These are phyloP conservation scores for Leguminivora glycinivorella DNA, from an alignment of 1,140 invertebrate genomes.

Conservation along the genomic window DNA sequence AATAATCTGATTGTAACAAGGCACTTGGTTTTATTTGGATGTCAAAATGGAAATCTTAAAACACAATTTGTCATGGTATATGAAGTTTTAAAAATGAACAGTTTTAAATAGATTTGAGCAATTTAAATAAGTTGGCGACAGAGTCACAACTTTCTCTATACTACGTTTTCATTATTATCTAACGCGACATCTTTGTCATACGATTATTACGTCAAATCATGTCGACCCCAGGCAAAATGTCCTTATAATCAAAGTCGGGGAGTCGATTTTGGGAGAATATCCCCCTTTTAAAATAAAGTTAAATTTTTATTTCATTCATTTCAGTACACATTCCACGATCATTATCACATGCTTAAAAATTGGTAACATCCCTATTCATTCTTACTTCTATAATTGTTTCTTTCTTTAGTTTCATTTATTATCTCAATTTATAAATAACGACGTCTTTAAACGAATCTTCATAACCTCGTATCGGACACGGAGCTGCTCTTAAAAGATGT, in stretches of 20 bases:
- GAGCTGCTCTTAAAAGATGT: not conserved
- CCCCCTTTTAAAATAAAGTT: not conserved
- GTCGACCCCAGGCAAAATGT: not conserved
- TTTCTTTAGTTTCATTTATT: slow-evolving; percentile 37
- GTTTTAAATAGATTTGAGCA: slow-evolving; percentile 16
- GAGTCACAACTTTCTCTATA: not conserved
- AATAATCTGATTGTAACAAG: slow-evolving; percentile 12
- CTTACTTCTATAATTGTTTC: not conserved
- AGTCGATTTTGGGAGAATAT: not conserved
- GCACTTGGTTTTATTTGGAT: slow-evolving; percentile 9
- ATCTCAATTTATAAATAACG: slow-evolving; percentile 38
- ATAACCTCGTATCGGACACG: not conserved
- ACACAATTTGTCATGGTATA: slow-evolving; percentile 24
- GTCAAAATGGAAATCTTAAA: slow-evolving; percentile 20
- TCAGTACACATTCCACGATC: slow-evolving; percentile 6
- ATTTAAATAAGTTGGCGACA: not conserved
- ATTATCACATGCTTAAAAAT: slow-evolving; percentile 9
- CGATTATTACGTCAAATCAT: slow-evolving; percentile 1
- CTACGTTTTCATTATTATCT: not conserved
- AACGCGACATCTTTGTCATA: slow-evolving; percentile 9
- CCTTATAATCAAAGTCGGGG: not conserved
- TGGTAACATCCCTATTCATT: slow-evolving; percentile 15
- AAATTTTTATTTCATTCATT: not conserved
- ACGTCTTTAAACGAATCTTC: not conserved
- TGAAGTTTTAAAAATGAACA: slow-evolving; percentile 17